phyloP scores from a whole-genome alignment of 2,113 vertebrate genomes.

The Colius striatus region DNA sequence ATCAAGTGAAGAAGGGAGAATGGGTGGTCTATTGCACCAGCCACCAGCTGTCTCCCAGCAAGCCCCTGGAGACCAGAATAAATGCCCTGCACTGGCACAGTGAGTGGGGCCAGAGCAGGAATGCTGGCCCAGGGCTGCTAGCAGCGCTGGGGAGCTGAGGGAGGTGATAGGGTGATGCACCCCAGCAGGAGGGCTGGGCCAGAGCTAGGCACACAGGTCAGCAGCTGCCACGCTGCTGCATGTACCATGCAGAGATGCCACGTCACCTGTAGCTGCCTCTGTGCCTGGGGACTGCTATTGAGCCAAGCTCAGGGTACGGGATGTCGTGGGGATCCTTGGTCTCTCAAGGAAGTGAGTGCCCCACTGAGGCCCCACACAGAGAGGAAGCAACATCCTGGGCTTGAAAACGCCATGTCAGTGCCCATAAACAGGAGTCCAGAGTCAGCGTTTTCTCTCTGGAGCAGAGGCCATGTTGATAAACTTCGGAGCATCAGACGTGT shows the following conservation, averaged over 20 bases:
- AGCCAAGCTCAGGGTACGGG: rapidly evolving
- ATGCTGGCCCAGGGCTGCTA: neutral
- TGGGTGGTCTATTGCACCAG: rapidly evolving
- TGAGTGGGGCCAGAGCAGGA: rapidly evolving
- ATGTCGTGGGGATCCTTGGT: neutral
- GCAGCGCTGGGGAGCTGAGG: neutral
- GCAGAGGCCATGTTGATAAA: rapidly evolving
- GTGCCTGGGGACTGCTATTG: rapidly evolving
- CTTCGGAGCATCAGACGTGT: rapidly evolving
- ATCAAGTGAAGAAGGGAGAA: neutral
- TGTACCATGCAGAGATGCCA: rapidly evolving
- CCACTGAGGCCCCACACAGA: neutral
- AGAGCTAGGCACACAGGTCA: rapidly evolving
- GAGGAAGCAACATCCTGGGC: neutral
- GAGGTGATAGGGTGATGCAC: neutral
- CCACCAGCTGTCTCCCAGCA: neutral
- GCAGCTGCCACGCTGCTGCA: neutral
- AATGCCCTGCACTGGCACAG: neutral
- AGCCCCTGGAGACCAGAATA: neutral
- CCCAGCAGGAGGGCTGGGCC: neutral
- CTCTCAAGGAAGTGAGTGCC: neutral
- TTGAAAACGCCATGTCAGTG: neutral
- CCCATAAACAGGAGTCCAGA: neutral
- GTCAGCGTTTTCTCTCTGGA: neutral
- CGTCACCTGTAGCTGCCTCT: rapidly evolving